Base-by-base conservation (phyloP, 2,888 invertebrate species). In the Ypsolopha sequella region DNA sequence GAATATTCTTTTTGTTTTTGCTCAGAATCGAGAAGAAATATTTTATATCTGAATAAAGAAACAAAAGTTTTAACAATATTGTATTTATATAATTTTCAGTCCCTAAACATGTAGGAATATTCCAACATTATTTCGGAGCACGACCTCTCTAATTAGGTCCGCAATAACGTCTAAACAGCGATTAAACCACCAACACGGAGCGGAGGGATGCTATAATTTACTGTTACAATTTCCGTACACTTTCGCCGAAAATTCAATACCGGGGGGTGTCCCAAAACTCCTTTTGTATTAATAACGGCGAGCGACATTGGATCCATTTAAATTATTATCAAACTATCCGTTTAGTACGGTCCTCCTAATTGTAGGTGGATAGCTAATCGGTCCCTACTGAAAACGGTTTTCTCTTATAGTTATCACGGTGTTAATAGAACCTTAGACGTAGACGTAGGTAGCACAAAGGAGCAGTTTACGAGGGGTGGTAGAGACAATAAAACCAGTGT, bases 401-500 rank as follows among this genome's bases (percentile, higher is more conserved):
- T 54, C 68, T 60, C 70, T 70, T 74, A 69, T 76, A 81, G 73
- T 80, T 78, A 82, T 77, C 77, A 73, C 70, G 63, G 68, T 73
- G 76, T 77, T 80, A 80, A 79, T 79, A 75, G 73, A 74, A 75
- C 76, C 74, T 71, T 72, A 78, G 77, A 80, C 67, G 76, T 72
- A 78, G 77, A 80, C 67, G 76, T 80, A 76, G 24, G 73, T 73
- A 70, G 70, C 70, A 78, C 75, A 78, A 77, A 74, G 70, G 74
- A 70, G 4, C 62, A 70, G 70, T 75, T 75, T 75, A 74, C 73
- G 76, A 77, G 74, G 80, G 79, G 73, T 60, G 65, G 60, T 62
- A 63, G 24, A 68, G 71, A 80, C 76, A 82, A 82, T 82, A 84
- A 84, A 84, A 80, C 76, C 79, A 72, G 72, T 78, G 79, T 82